Evolutionary conservation across 2,797 vertebrate species (phyloP), one percentile per base, ranked within the genome.

Genomic region (Fistularia tabacaria): DNA sequence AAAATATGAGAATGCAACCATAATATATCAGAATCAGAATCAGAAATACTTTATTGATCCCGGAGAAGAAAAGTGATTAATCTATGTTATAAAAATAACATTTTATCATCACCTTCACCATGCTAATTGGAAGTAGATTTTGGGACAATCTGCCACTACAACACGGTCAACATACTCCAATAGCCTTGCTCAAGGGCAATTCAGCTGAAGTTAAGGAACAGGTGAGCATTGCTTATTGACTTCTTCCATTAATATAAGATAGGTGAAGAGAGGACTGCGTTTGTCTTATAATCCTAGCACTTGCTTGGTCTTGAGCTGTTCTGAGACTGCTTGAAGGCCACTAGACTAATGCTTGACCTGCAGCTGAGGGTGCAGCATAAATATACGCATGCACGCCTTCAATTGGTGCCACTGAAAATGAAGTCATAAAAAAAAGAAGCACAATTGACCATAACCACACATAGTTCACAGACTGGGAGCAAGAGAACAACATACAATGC

Each of bases 291-390:
- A 86, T 85, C 81, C 84, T 74, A 64, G 69, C 66, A 79, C 79
- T 87, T 85, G 82, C 86, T 86, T 87, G 85, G 83, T 81, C 83
- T 86, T 88, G 82, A 87, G 85, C 76, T 71, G 67, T 72, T 81
- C 69, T 74, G 80, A 75, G 80, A 75, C 77, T 74, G 71, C 80
- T 87, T 65, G 72, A 88, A 81, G 71, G 78, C 68, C 66, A 73
- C 69, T 62, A 75, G 71, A 77, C 66, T 76, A 83, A 80, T 41
- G 73, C 75, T 83, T 64, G 71, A 79, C 83, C 85, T 88, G 85
- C 75, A 82, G 76, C 82, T 84, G 74, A 82, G 76, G 77, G 51
- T 59, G 59, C 7, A 5, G 39, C 45, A 50, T 41, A 47, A 12
- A 39, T 47, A 51, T 53, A 37, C 58, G 36, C 57, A 46, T 10